A percentile compares a stretch with the other conserved stretches of the same genome.
Conservation (phyloP, 2,797 vertebrate species). For the Lophotriccus pileatus region DNA sequence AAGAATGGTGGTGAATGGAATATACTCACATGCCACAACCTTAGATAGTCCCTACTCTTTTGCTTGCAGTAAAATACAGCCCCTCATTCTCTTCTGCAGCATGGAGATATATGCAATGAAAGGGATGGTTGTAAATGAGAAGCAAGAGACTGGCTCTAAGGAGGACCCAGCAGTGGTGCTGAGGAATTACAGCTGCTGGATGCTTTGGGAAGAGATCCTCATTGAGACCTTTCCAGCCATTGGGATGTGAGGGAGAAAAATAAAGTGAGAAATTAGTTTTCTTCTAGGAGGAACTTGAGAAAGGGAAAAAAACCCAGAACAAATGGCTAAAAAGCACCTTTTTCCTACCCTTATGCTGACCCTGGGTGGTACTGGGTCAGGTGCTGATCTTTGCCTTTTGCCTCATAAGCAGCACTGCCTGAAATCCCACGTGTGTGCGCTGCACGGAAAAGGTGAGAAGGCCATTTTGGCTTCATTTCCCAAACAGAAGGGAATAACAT, state of each 20-base stretch:
- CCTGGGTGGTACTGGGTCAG: background rate
- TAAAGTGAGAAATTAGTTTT: background rate
- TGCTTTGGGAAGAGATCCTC: background rate
- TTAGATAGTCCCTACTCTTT: background rate
- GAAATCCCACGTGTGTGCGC: fast-evolving
- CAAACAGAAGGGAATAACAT: background rate
- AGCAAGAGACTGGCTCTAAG: background rate
- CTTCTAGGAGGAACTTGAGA: background rate
- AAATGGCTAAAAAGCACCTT: background rate
- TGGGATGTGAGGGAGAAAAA: background rate
- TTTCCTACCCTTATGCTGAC: background rate
- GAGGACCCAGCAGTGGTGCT: too few relatives aligned
- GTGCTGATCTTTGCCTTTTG: background rate
- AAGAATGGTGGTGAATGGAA: background rate
- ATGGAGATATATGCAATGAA: background rate
- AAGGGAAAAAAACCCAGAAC: background rate
- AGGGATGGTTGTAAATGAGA: background rate
- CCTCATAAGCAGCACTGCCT: background rate
- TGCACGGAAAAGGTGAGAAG: background rate
- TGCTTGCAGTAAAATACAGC: background rate
- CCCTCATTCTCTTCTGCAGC: background rate
- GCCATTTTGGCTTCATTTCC: background rate
- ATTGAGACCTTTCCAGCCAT: background rate
- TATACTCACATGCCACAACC: background rate
- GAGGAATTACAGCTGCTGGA: background rate